Base-by-base conservation (phyloP, 2,888 invertebrate genomes). In the Mythimna albipuncta region DNA sequence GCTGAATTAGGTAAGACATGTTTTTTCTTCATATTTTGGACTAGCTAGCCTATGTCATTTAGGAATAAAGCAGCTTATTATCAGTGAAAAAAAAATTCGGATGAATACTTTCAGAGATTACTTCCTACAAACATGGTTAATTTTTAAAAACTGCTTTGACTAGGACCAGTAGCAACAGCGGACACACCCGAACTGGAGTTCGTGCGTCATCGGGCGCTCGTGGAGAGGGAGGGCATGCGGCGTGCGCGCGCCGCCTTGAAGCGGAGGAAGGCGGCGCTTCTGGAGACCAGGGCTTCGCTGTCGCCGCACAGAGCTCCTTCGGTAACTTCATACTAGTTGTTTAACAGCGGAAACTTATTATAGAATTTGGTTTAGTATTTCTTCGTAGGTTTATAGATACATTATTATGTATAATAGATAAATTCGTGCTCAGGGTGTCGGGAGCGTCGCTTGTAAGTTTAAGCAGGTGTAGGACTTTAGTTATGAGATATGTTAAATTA, bases 161-260 rank as follows among this genome's bases (percentile, higher is more conserved):
- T 62, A 94, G 93, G 93, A 13, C 83, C 90, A 0, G 94, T 93
- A 10, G 75, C 89, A 0, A 84, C 91, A 3, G 94, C 93, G 5
- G 95, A 94, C 79, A 89, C 93, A 0, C 93, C 98, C 32, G 98
- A 98, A 88, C 91, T 98, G 68, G 98, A 98, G 91, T 98, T 98
- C 94, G 98, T 98, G 87, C 97, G 98, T 63, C 98, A 98, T 89
- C 97, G 98, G 67, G 98, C 98, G 64, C 97, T 98, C 83, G 96
- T 98, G 57, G 98, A 98, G 89, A 94, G 98, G 9, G 98, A 98
- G 88, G 98, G 98, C 32, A 98, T 98, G 91, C 97, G 98, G n/a
- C 96, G 98, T 3, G 98, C 98, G n/a, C 97, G 98, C 83, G 98
- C 98, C 77, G 98, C 97, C 65, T 91, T 98, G 75, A 96, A 97